Conservation (phyloP, 2,113 vertebrate genomes). For the Elgaria multicarinata region DNA sequence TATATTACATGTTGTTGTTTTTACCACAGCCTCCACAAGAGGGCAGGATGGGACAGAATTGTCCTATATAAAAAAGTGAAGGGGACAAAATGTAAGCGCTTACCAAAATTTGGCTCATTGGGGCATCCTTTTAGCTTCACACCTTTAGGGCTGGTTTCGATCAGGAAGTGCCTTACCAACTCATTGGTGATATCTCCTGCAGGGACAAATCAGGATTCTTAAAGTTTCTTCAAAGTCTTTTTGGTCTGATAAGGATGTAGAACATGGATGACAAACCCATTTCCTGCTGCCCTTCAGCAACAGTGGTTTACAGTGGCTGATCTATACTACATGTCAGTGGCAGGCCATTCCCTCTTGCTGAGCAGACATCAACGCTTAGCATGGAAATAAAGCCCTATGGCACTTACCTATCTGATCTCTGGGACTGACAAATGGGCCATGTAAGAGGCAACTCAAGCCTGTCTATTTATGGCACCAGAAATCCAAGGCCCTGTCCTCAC, state of each 20-base stretch:
- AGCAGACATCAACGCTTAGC: not conserved
- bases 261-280: not conserved
- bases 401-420: not conserved
- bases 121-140: constrained; percentile 99
- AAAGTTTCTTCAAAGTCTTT: not conserved
- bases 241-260: not conserved
- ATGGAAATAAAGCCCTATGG: not conserved
- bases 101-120: constrained; percentile 97
- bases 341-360: not conserved
- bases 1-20: not conserved
- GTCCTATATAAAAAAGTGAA: accelerated
- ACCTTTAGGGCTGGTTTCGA: constrained; percentile 95
- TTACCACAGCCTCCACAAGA: not conserved
- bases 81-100: constrained; percentile 51
- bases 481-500: not conserved
- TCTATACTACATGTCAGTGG: not conserved
- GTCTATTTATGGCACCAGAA: not conserved
- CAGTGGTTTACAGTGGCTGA: not conserved
- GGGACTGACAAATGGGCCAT: not conserved
- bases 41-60: not conserved
- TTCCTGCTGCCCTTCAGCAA: not conserved
- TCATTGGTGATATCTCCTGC: constrained; percentile 90
- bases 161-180: constrained; percentile 97
- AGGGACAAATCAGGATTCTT: constrained; percentile 23
- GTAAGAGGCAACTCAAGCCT: not conserved